A percentile compares a stretch with the other conserved stretches of the same genome.
Evolutionary conservation across 37 sponge, comb jelly and placozoan genomes (phyloP).

Genomic region (Diacarnus erythraeanus): DNA sequence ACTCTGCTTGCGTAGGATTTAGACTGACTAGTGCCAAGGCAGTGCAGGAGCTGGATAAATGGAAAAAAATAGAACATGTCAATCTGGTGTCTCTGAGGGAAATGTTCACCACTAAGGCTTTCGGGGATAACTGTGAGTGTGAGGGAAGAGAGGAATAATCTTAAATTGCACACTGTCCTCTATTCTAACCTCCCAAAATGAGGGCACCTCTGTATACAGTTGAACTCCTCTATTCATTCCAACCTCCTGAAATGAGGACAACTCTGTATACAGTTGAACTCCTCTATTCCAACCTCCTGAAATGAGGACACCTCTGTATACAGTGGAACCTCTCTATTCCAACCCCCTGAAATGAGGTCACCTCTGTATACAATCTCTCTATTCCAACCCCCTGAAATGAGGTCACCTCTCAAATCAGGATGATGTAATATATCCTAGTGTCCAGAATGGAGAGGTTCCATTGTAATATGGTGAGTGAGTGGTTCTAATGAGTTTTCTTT

Average conservation of each 20-base stretch:
- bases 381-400: too few species aligned
- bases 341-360: too few species aligned
- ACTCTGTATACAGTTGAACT: neutral
- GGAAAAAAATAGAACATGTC: constrained; percentile 67
- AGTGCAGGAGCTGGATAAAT: constrained; percentile 63
- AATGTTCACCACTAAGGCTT: constrained; percentile 87
- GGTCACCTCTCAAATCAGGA: too few species aligned
- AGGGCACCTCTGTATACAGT: too few species aligned
- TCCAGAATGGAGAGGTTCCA: too few species aligned
- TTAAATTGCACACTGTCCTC: neutral
- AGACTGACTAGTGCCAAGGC: constrained; percentile 58
- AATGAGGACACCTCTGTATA: neutral
- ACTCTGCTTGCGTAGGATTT: constrained; percentile 42
- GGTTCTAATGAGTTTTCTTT: neutral
- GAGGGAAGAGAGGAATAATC: neutral
- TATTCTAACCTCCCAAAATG: too few species aligned
- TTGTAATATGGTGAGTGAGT: too few species aligned
- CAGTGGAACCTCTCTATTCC: too few species aligned
- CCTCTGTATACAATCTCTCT: too few species aligned
- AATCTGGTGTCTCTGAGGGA: constrained; percentile 75
- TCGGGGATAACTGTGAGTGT: constrained; percentile 85
- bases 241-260: too few species aligned
- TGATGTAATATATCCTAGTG: too few species aligned
- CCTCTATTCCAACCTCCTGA: neutral
- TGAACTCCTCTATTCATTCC: too few species aligned